Base-by-base conservation (phyloP, 2,888 invertebrate species). In the Drosophila mayaguana region DNA sequence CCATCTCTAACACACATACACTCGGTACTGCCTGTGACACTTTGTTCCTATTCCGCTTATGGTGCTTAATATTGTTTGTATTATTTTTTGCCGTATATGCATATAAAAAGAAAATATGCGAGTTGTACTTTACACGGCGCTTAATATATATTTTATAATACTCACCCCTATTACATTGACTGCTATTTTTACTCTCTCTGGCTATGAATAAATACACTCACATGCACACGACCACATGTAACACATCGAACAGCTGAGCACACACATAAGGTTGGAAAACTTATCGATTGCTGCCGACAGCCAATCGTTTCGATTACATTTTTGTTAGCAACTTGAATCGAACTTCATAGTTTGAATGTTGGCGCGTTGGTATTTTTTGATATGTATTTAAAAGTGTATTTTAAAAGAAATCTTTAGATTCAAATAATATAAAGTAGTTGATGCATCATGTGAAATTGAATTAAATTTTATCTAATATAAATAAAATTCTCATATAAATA, bases 151-250 rank as follows among this genome's bases (percentile, higher is more conserved):
- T 38, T 53, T 42, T 5, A n/a, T 40, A 16, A n/a, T 53, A 7
- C 9, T 51, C 16, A n/a, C 16, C 16, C 20, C 14, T 18, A 36
- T n/a, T 14, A 20, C 51, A 56, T 45, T 40, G n/a, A n/a, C 11
- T 28, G n/a, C 2, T 12, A 11, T 40, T 42, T 16, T 54, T 46
- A 22, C 20, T 8, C 11, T 12, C n/a, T 61, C 78, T 55, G 63
- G 59, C 36, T 82, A 75, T 72, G 80, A 82, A 80, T 69, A 85
- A 72, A 76, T 73, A 80, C 71, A 60, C 53, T 56, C 65, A 69
- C 68, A 85, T 63, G 75, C 56, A 73, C 67, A 72, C 59, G 55
- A 77, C 72, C 67, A 78, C 67, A 74, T 71, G 74, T 56, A 65
- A 53, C 50, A 43, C 45, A 36, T 28, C 60, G 50, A 86, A 86